Evolutionary conservation across 2,888 invertebrate species (phyloP), one percentile per base, ranked within the genome.

Genomic region (Archips xylosteana): DNA sequence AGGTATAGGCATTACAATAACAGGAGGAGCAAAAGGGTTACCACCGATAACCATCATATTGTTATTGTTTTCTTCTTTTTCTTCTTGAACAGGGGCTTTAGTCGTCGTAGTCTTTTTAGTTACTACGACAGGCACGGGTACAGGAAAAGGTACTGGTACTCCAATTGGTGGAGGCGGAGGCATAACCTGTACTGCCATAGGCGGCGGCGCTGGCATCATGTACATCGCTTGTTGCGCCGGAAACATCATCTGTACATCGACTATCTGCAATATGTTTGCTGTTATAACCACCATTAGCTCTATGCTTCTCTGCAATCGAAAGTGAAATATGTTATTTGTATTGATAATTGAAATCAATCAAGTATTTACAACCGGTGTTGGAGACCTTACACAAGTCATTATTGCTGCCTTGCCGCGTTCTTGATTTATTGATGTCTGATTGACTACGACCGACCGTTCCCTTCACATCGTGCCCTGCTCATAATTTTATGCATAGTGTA

Each of bases 1-100:
- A 3, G 42, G 62, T 6, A 45, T 2, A n/a, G 45, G 42, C 42
- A 63, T 45, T 10, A 63, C 60, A 15, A 60, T 39, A 8, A 60
- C 39, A n/a, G 60, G 60, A 9, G 60, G 36, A 60, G 60, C 36
- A 39, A n/a, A 34, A 60, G 60, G 60, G 12, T 57, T 57, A 57
- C 57, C 54, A 0, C 54, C 57, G 9, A 57, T 32, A 3, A 57
- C 2, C 32, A 57, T 32, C 10, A 57, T 57, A 49, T 49, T 49
- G 6, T 15, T 15, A 3, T 57, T 57, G 32, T 57, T 57, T 8
- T 8, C 15, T 8, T 32, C 57, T 5, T 54, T 54, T 54, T 54
- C 54, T 15, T 54, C 23, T 54, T 23, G 6, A 23, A 3, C 23
- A 3, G 51, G 51, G 9, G 57, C 32, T 57, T 57, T n/a, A 9